Evolutionary conservation across 53 echinoderm and acorn worm genomes (phyloP).

Genomic region (Pentamera pediparva): DNA sequence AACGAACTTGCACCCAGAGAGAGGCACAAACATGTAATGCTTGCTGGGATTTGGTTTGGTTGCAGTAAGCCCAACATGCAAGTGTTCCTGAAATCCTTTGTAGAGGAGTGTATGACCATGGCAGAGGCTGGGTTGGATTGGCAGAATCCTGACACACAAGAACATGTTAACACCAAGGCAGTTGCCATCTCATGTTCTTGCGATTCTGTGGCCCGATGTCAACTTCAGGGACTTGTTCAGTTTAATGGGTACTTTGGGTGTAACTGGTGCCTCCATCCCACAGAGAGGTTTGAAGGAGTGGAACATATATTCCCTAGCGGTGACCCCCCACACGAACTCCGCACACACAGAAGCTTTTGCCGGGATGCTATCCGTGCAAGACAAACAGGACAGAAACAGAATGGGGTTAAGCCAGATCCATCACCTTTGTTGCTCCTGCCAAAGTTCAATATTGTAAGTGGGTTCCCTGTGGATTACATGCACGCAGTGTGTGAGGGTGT

Average conservation of each 20-base stretch:
- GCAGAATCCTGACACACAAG: not conserved
- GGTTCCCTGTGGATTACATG: slow-evolving; percentile 35
- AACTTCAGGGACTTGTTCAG: slow-evolving; percentile 41
- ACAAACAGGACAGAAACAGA: not conserved
- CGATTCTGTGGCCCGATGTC: slow-evolving; percentile 52
- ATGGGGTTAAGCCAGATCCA: slow-evolving; percentile 13
- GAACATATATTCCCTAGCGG: not conserved
- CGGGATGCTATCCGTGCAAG: slow-evolving; percentile 15
- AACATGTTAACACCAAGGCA: slow-evolving; percentile 26
- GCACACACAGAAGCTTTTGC: not conserved
- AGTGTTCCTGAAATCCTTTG: slow-evolving; percentile 47
- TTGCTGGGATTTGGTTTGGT: slow-evolving; percentile 60
- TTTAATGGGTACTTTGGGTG: slow-evolving; percentile 59
- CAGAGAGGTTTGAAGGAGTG: slow-evolving; percentile 5
- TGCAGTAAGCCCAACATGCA: slow-evolving; percentile 33
- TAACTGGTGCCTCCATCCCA: slow-evolving; percentile 23
- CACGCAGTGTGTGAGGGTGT: slow-evolving; percentile 40
- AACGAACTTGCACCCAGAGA: slow-evolving; percentile 39
- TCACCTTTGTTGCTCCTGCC: slow-evolving; percentile 24
- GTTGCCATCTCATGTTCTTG: slow-evolving; percentile 35
- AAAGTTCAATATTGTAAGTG: slow-evolving; percentile 20
- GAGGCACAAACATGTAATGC: slow-evolving; percentile 28
- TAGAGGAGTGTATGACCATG: slow-evolving; percentile 44
- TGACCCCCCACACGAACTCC: slow-evolving; percentile 1
- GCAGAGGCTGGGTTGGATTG: slow-evolving; percentile 29